Conservation (phyloP, 2,797 vertebrate species). For the Lagodon rhomboides region DNA sequence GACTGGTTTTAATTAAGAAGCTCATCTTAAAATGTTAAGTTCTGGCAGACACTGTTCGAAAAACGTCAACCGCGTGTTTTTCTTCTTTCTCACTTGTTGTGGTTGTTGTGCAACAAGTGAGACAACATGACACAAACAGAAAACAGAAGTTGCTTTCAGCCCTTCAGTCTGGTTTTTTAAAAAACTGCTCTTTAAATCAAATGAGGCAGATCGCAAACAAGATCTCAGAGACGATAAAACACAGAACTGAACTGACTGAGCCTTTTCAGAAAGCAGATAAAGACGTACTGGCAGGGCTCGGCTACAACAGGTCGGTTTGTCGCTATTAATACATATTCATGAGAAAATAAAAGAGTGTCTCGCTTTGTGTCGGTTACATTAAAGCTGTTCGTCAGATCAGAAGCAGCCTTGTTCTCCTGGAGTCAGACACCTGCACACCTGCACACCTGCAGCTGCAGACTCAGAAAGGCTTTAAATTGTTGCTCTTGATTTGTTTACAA, state of each 20-base stretch:
- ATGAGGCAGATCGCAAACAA: too few relatives aligned
- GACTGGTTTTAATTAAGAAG: too few relatives aligned
- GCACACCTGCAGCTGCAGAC: constrained; percentile 16
- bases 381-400: constrained; percentile 19
- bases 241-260: too few relatives aligned
- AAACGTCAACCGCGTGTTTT: neutral
- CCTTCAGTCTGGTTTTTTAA: neutral
- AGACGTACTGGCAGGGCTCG: too few relatives aligned
- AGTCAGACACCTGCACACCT: constrained; percentile 8
- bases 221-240: too few relatives aligned
- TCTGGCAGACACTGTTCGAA: neutral
- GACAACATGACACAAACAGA: constrained; percentile 14
- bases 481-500: neutral
- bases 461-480: fast-evolving
- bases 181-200: neutral
- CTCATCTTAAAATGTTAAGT: too few relatives aligned
- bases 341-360: neutral
- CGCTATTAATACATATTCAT: neutral
- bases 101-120: constrained; percentile 13
- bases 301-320: neutral
- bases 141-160: constrained; percentile 28
- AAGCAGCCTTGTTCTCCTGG: constrained; percentile 6
- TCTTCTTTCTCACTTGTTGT: neutral
- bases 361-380: neutral
- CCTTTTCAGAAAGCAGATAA: too few relatives aligned